Percentiles rank a stretch among this genome's conserved stretches.
Evolutionary conservation across 2,888 invertebrate genomes (phyloP).

Genomic region (Coecobrya sp.): DNA sequence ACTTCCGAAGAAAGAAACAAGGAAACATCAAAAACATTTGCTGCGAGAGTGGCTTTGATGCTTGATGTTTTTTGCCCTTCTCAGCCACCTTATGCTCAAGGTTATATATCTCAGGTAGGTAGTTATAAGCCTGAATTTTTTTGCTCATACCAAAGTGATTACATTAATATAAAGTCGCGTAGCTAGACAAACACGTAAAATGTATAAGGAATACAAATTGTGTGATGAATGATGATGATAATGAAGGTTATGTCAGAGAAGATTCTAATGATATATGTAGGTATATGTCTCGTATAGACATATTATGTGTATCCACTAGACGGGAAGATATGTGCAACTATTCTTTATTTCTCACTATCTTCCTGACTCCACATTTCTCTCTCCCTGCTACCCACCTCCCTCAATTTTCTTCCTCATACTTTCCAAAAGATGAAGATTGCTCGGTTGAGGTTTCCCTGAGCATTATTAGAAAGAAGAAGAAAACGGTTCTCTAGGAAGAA

Average conservation of each 20-base stretch:
- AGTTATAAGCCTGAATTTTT: background rate
- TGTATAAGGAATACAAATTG: background rate
- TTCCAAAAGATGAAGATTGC: conserved; percentile 23
- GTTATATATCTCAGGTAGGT: background rate
- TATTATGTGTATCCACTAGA: background rate
- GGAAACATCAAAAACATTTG: conserved; percentile 1
- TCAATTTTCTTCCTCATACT: background rate
- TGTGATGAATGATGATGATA: background rate
- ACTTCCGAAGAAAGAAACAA: background rate
- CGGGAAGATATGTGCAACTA: background rate
- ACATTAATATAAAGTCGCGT: background rate
- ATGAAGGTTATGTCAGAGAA: background rate
- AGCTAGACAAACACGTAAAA: no score
- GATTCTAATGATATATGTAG: background rate
- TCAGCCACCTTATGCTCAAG: background rate
- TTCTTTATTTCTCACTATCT: conserved; percentile 7
- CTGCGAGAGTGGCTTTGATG: background rate
- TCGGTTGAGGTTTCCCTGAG: conserved; percentile 14
- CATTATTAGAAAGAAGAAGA: conserved; percentile 13
- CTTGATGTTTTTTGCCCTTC: background rate
- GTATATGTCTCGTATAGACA: background rate
- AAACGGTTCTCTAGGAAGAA: conserved; percentile 2
- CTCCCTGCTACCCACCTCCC: background rate
- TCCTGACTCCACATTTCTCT: background rate
- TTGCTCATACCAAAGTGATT: background rate